Conservation (phyloP, 1,140 invertebrate genomes). For the Drosophila auraria region DNA sequence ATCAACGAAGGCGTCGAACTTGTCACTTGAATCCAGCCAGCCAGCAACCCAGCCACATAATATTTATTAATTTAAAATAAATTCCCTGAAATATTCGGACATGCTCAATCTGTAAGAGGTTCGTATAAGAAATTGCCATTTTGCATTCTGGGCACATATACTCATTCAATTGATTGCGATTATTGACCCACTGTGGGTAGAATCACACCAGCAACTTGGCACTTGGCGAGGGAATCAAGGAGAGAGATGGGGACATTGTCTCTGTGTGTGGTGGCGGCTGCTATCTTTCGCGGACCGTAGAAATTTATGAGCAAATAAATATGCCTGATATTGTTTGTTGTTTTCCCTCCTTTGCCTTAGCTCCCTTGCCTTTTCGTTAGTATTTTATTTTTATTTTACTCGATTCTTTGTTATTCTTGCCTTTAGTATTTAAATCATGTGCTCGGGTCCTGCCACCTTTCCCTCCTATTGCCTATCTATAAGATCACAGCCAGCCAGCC, state of each 20-base stretch:
- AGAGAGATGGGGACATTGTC: conserved; percentile 30
- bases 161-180: conserved; percentile 46
- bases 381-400: conserved; percentile 47
- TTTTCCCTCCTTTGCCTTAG: conserved; percentile 21
- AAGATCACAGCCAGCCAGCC: conserved; percentile 55
- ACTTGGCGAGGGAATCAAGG: conserved; percentile 20
- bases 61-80: conserved; percentile 24
- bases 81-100: conserved; percentile 5
- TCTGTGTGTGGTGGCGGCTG: conserved; percentile 22
- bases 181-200: conserved; percentile 59
- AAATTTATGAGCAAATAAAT: conserved; percentile 71
- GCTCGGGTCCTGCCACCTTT: conserved; percentile 43
- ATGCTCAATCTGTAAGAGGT: conserved; percentile 21
- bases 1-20: conserved; percentile 20
- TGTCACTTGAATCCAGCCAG: background rate
- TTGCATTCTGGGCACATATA: conserved; percentile 49
- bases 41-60: background rate
- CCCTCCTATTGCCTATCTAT: conserved; percentile 26
- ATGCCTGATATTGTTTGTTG: conserved; percentile 49
- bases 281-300: conserved; percentile 36
- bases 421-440: conserved; percentile 80
- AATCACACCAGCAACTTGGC: conserved; percentile 16
- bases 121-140: conserved; percentile 14
- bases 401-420: conserved; percentile 64
- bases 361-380: conserved; percentile 3